Conservation (phyloP, 2,797 vertebrate genomes). For the Molossus molossus region DNA sequence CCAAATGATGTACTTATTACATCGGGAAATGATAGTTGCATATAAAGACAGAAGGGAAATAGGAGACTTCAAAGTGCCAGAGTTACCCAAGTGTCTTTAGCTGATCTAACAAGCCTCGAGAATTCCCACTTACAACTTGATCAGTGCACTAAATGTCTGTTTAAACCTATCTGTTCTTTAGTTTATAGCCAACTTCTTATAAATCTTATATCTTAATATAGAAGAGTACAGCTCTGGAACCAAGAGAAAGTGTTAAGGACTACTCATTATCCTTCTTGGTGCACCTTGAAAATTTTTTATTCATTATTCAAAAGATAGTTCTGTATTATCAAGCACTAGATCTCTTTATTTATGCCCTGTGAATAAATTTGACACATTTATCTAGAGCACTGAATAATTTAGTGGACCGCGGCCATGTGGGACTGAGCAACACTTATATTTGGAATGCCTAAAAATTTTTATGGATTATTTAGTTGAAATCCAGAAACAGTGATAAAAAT, state of each 20-base stretch:
- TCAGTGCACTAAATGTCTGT: conserved; percentile 34
- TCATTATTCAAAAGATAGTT: conserved; percentile 73
- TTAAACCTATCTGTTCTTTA: conserved; percentile 58
- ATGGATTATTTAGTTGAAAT: conserved; percentile 70
- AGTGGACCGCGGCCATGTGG: conserved; percentile 41
- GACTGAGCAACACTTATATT: conserved; percentile 48
- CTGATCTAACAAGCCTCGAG: conserved; percentile 46
- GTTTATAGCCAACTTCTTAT: conserved; percentile 38
- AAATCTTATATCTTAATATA: conserved; percentile 46
- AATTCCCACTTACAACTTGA: conserved; percentile 46
- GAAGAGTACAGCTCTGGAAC: neutral
- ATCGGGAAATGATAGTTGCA: neutral
- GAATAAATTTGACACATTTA: conserved; percentile 78
- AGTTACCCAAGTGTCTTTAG: neutral
- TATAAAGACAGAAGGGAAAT: neutral
- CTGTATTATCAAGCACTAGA: conserved; percentile 66
- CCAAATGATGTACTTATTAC: neutral
- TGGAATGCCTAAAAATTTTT: conserved; percentile 57
- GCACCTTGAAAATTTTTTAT: neutral
- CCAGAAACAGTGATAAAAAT: conserved; percentile 64
- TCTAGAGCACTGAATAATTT: conserved; percentile 77
- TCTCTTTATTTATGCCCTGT: conserved; percentile 75
- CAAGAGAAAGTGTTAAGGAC: conserved; percentile 51
- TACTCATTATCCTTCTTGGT: neutral
- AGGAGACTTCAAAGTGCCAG: neutral